Base-by-base conservation (phyloP, 2,888 invertebrate species). In the Chymomyza fuscimana region DNA sequence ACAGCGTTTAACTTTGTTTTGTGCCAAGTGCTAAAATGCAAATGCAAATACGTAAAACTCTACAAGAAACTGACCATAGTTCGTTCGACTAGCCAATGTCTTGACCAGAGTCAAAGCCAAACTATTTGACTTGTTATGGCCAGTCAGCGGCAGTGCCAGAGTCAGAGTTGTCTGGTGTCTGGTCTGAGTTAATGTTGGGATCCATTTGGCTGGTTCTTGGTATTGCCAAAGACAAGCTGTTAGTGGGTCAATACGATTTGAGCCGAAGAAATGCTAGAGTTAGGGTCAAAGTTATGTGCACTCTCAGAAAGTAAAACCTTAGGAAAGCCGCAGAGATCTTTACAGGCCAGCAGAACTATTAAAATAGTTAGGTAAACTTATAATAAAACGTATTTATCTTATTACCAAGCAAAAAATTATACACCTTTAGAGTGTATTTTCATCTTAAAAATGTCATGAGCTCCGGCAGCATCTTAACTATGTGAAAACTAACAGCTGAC, bases 21-120 rank as follows among this genome's bases (percentile, higher is more conserved):
- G 36, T 36, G n/a, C 60, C 77, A 86, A 86, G 88, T 86, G 88
- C 85, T 86, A 86, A 86, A 86, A 86, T 88, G 81, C 73, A 86
- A 88, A 86, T 85, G 87, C 86, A 84, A 84, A 84, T 81, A 87
- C 84, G 77, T 79, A 70, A 71, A 70, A 70, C 65, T 22, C 29
- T 19, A 19, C 1, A 19, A 19, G 2, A 19, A 19, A 19, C 19
- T 4, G 29, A 25, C 9, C 19, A 22, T 54, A 54, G 54, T 54
- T 52, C 51, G 52, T 4, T 16, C 1, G 61, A 63, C 40, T 12
- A 46, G 62, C 69, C 70, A 70, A 61, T 36, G 75, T 66, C 54
- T 22, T 19, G 16, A 62, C 70, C 66, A 50, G 67, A 67, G 68
- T 69, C 77, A 69, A 64, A 78, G 79, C 75, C 86, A 87, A 87